phyloP scores from a whole-genome alignment of 2,888 invertebrate species.

The Branchellion lobata region DNA sequence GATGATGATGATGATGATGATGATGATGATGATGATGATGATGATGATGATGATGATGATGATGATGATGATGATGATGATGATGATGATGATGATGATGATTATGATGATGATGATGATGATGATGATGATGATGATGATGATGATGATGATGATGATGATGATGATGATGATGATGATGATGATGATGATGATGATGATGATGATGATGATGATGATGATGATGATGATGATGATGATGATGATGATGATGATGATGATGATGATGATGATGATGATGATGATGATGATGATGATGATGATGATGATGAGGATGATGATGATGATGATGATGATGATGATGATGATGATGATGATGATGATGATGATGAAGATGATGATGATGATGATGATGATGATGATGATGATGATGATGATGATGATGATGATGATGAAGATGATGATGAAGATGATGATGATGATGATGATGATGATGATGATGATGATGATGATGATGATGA shows the following conservation, averaged over 20 bases:
- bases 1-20: too few species aligned
- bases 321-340: too few species aligned
- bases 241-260: constrained; percentile 7
- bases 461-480: constrained; percentile 7
- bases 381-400: constrained; percentile 7
- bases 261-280: not conserved
- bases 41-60: constrained; percentile 7
- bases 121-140: not conserved
- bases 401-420: not conserved
- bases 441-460: too few species aligned
- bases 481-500: constrained; percentile 7
- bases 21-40: too few species aligned
- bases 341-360: too few species aligned
- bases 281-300: constrained; percentile 3
- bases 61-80: constrained; percentile 7
- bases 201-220: too few species aligned
- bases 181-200: too few species aligned
- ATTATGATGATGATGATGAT: too few species aligned
- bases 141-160: constrained; percentile 1
- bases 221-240: constrained; percentile 7
- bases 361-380: constrained; percentile 3
- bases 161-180: too few species aligned
- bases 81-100: too few species aligned
- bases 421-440: constrained; percentile 7
- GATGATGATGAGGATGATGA: too few species aligned